These are phyloP conservation scores for Coelopa frigida DNA, from an alignment of 1,140 invertebrate species.

Conservation along the genomic window DNA sequence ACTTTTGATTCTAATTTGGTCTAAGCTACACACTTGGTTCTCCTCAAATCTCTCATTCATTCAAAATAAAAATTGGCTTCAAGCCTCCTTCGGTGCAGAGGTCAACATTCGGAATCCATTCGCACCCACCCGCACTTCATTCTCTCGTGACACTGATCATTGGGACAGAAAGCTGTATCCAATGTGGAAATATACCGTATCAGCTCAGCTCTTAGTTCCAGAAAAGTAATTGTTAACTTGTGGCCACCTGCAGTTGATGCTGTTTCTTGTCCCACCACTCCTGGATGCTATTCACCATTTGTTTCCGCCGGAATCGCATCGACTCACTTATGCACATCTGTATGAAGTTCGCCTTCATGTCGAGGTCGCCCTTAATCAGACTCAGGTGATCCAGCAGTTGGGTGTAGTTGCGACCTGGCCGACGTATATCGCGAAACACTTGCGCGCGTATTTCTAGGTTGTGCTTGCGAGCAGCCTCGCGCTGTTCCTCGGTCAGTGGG, in stretches of 20 bases:
- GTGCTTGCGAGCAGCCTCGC: slow-evolving; percentile 44
- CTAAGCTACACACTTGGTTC: too few species aligned
- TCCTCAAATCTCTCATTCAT: too few species aligned
- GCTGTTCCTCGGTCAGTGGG: slow-evolving; percentile 35
- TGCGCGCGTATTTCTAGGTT: slow-evolving; percentile 46
- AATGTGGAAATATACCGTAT: too few species aligned
- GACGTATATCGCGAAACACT: slow-evolving; percentile 52
- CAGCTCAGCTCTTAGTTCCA: too few species aligned
- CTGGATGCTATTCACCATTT: slow-evolving; percentile 53
- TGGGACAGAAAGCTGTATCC: too few species aligned
- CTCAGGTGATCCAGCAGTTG: slow-evolving; percentile 63
- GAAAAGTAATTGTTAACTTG: slow-evolving; percentile 16
- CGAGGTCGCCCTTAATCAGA: slow-evolving; percentile 61
- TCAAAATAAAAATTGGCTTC: too few species aligned
- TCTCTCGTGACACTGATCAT: too few species aligned
- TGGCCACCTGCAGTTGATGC: slow-evolving; percentile 6
- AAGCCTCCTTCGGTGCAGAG: too few species aligned
- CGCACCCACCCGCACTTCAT: too few species aligned
- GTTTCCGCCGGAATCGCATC: slow-evolving; percentile 69
- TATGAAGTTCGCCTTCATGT: slow-evolving; percentile 62
- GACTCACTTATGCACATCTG: slow-evolving; percentile 71
- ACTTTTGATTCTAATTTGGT: too few species aligned
- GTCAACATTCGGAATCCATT: too few species aligned
- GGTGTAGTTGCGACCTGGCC: slow-evolving; percentile 56
- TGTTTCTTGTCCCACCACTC: slow-evolving; percentile 43